Evolutionary conservation across 2,113 vertebrate species (phyloP).

Genomic region (Antechinus flavipes): DNA sequence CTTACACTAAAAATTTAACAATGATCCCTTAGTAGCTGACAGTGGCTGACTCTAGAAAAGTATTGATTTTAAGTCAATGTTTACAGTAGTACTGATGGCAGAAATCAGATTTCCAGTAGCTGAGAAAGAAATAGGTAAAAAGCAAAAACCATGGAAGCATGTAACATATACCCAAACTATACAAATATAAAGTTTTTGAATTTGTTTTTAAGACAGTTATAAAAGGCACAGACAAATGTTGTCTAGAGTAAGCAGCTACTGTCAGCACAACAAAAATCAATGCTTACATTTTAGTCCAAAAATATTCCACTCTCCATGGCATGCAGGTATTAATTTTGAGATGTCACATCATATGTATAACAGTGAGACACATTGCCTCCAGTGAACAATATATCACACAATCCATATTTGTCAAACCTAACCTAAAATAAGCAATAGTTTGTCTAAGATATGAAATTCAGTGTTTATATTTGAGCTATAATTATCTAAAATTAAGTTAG

Average conservation of each 20-base stretch:
- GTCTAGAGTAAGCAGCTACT: not conserved
- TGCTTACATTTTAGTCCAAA: not conserved
- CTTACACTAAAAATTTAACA: not conserved
- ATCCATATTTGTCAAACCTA: not conserved
- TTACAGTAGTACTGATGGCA: not conserved
- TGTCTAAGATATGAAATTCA: not conserved
- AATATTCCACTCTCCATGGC: not conserved
- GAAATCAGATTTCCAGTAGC: not conserved
- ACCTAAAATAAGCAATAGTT: not conserved
- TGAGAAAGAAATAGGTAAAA: not conserved
- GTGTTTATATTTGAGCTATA: not conserved
- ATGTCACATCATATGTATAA: not conserved
- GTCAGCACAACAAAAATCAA: not conserved
- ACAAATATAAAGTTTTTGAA: not conserved
- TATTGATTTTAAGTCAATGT: not conserved
- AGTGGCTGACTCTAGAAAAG: not conserved
- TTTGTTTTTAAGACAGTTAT: not conserved
- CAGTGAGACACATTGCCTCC: not conserved
- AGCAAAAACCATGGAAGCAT: not conserved
- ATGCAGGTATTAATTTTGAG: not conserved
- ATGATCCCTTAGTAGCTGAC: not conserved
- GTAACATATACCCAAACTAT: not conserved
- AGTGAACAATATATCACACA: not conserved
- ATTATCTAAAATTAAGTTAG: not conserved
- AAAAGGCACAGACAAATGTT: not conserved